These are phyloP conservation scores for Diabrotica balteata DNA, from an alignment of 2,888 invertebrate species.

Conservation along the genomic window DNA sequence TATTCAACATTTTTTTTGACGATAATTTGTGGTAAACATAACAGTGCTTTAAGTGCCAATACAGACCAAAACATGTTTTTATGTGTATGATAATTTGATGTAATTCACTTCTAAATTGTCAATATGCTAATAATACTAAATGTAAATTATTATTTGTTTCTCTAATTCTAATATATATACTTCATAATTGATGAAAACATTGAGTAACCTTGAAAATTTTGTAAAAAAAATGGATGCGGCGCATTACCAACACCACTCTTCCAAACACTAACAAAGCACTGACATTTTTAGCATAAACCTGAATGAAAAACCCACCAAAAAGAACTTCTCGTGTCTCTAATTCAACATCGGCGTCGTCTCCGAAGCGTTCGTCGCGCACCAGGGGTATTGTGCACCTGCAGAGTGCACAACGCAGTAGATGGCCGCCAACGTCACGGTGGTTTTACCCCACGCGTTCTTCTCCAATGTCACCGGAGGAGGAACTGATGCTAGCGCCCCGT, in stretches of 20 bases:
- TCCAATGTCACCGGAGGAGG: slow-evolving; percentile 36
- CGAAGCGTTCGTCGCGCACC: slow-evolving; percentile 1
- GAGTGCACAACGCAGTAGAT: slow-evolving; percentile 36
- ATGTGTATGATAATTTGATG: no score
- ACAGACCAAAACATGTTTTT: no score
- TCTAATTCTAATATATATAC: no score
- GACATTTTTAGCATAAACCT: slow-evolving; percentile 4
- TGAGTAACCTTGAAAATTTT: slow-evolving; percentile 2
- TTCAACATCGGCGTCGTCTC: slow-evolving; percentile 5
- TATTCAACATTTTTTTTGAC: no score
- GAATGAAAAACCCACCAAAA: slow-evolving; percentile 15
- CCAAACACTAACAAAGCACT: background rate
- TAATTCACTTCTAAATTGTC: no score
- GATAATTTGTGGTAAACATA: no score
- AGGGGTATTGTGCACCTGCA: slow-evolving; percentile 15
- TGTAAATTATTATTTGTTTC: no score
- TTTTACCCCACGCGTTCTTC: slow-evolving; percentile 27
- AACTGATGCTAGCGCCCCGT: slow-evolving; percentile 50
- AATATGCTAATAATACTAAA: no score
- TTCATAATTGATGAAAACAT: background rate
- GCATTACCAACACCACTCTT: slow-evolving; percentile 3
- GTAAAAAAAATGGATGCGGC: background rate
- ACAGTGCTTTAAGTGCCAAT: no score
- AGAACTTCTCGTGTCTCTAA: background rate
- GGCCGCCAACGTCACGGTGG: slow-evolving; percentile 29